Conservation (phyloP, 2,888 invertebrate genomes). For the Scrobipalpa costella region DNA sequence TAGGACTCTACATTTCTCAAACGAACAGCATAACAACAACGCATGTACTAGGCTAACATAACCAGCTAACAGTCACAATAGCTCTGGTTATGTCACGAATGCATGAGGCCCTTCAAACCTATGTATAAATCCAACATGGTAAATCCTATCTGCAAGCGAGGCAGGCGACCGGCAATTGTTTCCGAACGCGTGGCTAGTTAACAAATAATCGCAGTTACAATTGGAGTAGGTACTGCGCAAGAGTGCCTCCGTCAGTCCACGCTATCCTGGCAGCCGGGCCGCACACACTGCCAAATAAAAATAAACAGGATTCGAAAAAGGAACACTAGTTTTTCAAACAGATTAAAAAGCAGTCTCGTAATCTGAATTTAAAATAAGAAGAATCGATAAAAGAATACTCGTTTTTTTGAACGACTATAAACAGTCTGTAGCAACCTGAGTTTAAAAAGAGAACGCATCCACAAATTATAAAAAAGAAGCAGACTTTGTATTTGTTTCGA, state of each 20-base stretch:
- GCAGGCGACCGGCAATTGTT: slow-evolving; percentile 73
- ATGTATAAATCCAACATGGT: slow-evolving; percentile 44
- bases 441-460: background rate
- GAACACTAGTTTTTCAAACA: slow-evolving; percentile 1
- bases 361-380: background rate
- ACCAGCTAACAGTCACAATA: background rate
- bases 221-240: slow-evolving; percentile 72
- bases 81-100: background rate
- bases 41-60: background rate
- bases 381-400: background rate
- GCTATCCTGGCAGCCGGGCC: slow-evolving; percentile 67
- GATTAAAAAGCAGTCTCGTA: background rate
- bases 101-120: slow-evolving; percentile 22
- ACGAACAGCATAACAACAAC: background rate
- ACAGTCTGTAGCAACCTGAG: background rate
- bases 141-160: slow-evolving; percentile 70
- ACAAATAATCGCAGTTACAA: slow-evolving; percentile 77
- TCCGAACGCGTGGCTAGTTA: slow-evolving; percentile 78
- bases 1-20: background rate
- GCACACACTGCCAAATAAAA: slow-evolving; percentile 52
- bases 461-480: background rate
- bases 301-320: slow-evolving; percentile 16
- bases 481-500: background rate
- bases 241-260: slow-evolving; percentile 64
- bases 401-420: background rate